Percentiles rank a stretch among this genome's conserved stretches.
Conservation (phyloP, 2,113 vertebrate genomes). For the Thalassoma bifasciatum region DNA sequence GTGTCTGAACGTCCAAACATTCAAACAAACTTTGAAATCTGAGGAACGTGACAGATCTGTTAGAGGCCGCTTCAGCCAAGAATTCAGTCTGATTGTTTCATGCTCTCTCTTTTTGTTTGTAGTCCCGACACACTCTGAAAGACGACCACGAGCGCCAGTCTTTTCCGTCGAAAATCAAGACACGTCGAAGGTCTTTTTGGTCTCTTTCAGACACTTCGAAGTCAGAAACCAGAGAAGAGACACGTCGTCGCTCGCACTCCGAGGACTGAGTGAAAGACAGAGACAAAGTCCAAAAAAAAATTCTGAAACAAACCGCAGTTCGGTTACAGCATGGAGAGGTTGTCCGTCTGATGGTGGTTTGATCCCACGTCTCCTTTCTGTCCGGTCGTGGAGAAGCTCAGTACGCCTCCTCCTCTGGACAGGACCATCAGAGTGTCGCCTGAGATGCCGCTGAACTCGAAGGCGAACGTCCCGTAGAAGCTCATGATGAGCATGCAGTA, state of each 20-base stretch:
- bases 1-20: conserved; percentile 11
- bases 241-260: too few species aligned
- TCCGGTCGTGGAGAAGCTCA: conserved; percentile 47
- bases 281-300: too few species aligned
- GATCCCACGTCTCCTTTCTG: conserved; percentile 59
- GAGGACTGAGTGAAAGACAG: background rate
- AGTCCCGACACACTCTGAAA: too few species aligned
- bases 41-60: conserved; percentile 19
- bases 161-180: too few species aligned
- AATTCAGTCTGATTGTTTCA: conserved; percentile 32
- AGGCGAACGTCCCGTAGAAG: conserved; percentile 90
- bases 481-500: conserved; percentile 90
- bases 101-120: too few species aligned
- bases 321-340: conserved; percentile 58
- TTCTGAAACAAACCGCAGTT: background rate
- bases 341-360: conserved; percentile 57
- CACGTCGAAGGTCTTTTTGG: too few species aligned
- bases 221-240: too few species aligned
- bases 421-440: conserved; percentile 88
- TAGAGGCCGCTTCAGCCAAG: conserved; percentile 11
- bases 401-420: conserved; percentile 65
- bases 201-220: too few species aligned
- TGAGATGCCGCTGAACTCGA: conserved; percentile 87
- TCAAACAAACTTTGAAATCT: conserved; percentile 27
- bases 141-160: too few species aligned